Percentiles rank a stretch among this genome's conserved stretches.
Conservation (phyloP, 2,888 invertebrate species). For the Augochlorella aurata region DNA sequence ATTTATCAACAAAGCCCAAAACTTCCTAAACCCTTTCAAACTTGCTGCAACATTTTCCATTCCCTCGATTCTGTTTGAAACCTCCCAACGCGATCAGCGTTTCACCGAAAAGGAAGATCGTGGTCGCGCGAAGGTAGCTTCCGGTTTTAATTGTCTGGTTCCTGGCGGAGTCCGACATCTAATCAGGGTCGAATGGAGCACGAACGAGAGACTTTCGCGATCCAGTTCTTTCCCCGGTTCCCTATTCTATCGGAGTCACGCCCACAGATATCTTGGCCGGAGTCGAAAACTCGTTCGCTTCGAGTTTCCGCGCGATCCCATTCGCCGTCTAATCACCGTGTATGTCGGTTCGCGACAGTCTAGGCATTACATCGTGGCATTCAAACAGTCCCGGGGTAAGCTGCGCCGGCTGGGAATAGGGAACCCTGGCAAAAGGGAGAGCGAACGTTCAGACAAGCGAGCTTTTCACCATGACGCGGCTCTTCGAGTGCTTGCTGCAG, state of each 20-base stretch:
- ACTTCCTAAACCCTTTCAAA: too few species aligned
- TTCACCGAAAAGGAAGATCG: too few species aligned
- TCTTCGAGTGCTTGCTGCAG: not conserved
- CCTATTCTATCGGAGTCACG: slow-evolving; percentile 9
- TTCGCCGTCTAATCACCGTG: slow-evolving; percentile 16
- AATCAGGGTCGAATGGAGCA: slow-evolving; percentile 4
- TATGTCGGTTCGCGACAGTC: not conserved
- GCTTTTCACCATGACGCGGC: slow-evolving; percentile 14
- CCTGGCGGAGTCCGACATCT: not conserved
- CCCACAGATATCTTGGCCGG: not conserved
- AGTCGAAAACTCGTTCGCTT: slow-evolving; percentile 9
- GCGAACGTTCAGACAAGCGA: slow-evolving; percentile 3
- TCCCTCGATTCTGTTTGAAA: too few species aligned
- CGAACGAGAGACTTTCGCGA: not conserved
- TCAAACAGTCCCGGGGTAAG: slow-evolving; percentile 9
- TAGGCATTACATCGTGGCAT: slow-evolving; percentile 2
- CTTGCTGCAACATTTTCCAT: too few species aligned
- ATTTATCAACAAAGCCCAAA: too few species aligned
- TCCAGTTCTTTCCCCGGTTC: not conserved
- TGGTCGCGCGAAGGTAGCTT: not conserved
- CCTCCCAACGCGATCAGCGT: too few species aligned
- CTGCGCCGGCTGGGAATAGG: not conserved
- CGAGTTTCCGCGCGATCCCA: slow-evolving; percentile 8
- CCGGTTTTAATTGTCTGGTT: slow-evolving; percentile 10
- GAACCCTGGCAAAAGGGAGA: not conserved